Evolutionary conservation across 1,140 invertebrate species (phyloP).

Genomic region (Gyrodactylus salaris): DNA sequence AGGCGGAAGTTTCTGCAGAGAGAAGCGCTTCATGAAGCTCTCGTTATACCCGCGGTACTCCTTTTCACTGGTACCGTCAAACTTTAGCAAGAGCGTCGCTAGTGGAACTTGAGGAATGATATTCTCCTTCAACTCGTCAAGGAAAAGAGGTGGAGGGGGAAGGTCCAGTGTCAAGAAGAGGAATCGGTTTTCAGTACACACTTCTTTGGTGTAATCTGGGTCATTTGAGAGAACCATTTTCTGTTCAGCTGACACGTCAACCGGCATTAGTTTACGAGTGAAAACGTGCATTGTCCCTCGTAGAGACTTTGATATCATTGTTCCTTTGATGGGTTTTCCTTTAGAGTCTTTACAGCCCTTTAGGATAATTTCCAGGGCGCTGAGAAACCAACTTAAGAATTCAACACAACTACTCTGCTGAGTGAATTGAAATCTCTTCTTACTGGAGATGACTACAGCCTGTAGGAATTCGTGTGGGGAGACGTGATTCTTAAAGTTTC

Average conservation of each 20-base stretch:
- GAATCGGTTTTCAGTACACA: constrained; percentile 40
- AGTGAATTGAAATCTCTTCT: constrained; percentile 88
- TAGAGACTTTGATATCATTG: constrained; percentile 69
- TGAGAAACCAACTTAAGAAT: constrained; percentile 77
- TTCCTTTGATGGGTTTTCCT: constrained; percentile 15
- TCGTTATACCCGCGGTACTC: constrained; percentile 99
- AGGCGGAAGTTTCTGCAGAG: constrained; percentile 66
- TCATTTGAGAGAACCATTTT: background rate
- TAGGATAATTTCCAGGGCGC: constrained; percentile 47
- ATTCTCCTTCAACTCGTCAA: constrained; percentile 79
- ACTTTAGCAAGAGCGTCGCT: constrained; percentile 60
- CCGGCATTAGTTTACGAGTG: constrained; percentile 59
- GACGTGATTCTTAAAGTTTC: constrained; percentile 95
- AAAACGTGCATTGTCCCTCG: constrained; percentile 73
- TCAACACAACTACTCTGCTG: constrained; percentile 91
- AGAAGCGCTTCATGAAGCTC: constrained; percentile 78
- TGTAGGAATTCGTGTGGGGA: constrained; percentile 90
- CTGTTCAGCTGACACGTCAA: constrained; percentile 29
- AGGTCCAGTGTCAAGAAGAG: constrained; percentile 79
- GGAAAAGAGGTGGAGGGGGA: constrained; percentile 69
- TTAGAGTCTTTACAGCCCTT: constrained; percentile 12
- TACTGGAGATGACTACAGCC: constrained; percentile 82
- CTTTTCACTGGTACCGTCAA: constrained; percentile 68
- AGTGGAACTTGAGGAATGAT: constrained; percentile 95
- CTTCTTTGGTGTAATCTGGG: constrained; percentile 1